Evolutionary conservation across 2,888 invertebrate species (phyloP).

Genomic region (Zelleria hepariella): DNA sequence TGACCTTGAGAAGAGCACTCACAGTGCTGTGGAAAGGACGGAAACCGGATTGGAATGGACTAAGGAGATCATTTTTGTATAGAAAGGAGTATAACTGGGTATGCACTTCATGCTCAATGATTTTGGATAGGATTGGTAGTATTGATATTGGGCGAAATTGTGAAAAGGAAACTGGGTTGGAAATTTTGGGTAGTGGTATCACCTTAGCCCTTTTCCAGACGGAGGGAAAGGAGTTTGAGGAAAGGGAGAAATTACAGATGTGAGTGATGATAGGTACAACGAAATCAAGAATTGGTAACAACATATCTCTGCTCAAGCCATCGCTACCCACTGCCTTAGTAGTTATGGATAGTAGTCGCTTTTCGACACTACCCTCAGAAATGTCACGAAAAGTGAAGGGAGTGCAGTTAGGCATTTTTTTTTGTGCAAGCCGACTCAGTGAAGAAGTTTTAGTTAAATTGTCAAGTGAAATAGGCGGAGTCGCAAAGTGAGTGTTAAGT

Average conservation of each 20-base stretch:
- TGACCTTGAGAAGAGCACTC: too few species aligned
- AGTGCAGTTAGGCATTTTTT: background rate
- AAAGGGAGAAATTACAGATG: conserved; percentile 12
- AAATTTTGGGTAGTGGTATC: conserved; percentile 12
- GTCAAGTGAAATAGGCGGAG: background rate
- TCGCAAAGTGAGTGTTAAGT: background rate
- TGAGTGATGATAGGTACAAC: too few species aligned
- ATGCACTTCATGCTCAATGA: conserved; percentile 9
- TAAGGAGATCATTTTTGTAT: background rate
- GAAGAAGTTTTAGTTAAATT: background rate
- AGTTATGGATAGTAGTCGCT: conserved; percentile 8
- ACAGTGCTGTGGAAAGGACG: too few species aligned
- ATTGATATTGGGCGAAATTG: conserved; percentile 13
- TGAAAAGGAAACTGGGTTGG: conserved; percentile 6
- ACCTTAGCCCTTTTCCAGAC: conserved; percentile 10
- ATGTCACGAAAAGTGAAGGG: background rate
- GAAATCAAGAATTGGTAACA: background rate
- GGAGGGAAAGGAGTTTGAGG: conserved; percentile 7
- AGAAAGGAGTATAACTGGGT: background rate
- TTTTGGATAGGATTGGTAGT: too few species aligned
- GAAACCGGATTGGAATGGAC: too few species aligned
- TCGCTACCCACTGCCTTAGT: too few species aligned
- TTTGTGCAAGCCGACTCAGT: background rate
- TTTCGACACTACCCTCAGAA: conserved; percentile 10
- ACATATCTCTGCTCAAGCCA: conserved; percentile 5